Percentiles rank a stretch among this genome's conserved stretches.
Conservation (phyloP, 2,113 vertebrate species). For the Tenebrosternarchus preto region DNA sequence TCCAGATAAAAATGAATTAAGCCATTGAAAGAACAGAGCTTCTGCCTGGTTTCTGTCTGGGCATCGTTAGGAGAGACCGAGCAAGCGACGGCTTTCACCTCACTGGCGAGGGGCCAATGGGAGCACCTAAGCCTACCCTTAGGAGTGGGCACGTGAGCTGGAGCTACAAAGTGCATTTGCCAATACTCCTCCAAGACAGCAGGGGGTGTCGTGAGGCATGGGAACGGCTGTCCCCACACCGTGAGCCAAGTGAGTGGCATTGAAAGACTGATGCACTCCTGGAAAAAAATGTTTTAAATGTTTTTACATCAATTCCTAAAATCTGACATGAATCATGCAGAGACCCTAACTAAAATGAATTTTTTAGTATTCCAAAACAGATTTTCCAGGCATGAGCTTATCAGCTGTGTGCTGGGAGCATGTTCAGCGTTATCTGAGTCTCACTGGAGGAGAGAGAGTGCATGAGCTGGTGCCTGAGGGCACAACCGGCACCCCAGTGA, state of each 20-base stretch:
- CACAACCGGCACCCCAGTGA: not conserved
- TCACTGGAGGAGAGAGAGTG: no score
- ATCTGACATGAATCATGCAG: no score
- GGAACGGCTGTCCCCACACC: constrained; percentile 6
- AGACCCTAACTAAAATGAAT: no score
- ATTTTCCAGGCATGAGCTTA: no score
- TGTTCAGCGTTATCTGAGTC: no score
- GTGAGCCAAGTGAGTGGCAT: not conserved
- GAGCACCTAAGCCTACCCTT: constrained; percentile 31
- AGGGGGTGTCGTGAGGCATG: constrained; percentile 17
- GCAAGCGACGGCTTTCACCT: constrained; percentile 23
- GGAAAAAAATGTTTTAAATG: not conserved
- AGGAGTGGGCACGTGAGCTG: not conserved
- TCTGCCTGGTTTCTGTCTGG: not conserved
- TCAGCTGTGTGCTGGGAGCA: no score
- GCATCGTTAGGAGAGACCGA: constrained; percentile 28
- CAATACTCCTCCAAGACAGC: not conserved
- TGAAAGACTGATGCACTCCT: not conserved
- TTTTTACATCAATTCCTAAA: no score
- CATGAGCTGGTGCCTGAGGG: no score
- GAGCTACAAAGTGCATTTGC: no score
- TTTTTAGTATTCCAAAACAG: no score
- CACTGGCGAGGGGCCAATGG: constrained; percentile 16
- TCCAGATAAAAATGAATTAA: constrained; percentile 23
- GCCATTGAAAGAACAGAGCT: constrained; percentile 22